Evolutionary conservation across 2,113 vertebrate species (phyloP).

Genomic region (Formicarius rufipectus): DNA sequence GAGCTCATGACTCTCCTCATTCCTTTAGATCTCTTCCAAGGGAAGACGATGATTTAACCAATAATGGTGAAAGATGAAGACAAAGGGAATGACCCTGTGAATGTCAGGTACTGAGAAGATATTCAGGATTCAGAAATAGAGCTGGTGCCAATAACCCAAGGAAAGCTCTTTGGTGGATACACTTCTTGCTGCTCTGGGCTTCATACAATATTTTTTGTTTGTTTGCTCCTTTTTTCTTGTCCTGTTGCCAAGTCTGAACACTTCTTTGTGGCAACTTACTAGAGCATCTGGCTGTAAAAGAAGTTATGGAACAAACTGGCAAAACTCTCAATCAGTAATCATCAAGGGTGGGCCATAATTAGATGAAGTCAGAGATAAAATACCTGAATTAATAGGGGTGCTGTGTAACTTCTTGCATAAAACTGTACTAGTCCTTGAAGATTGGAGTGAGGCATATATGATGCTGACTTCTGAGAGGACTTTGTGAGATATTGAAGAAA

Average conservation of each 20-base stretch:
- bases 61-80: not conserved
- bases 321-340: not conserved
- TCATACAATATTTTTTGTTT: not conserved
- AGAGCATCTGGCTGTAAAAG: not conserved
- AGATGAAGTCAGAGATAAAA: not conserved
- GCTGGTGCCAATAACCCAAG: not conserved
- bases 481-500: not conserved
- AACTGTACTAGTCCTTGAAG: not conserved
- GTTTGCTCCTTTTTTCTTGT: not conserved
- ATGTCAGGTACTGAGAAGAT: not conserved
- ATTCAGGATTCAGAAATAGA: not conserved
- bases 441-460: not conserved
- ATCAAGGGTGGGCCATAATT: not conserved
- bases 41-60: not conserved
- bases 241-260: not conserved
- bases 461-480: not conserved
- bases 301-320: not conserved
- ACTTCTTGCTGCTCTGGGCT: not conserved
- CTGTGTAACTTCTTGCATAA: not conserved
- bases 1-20: fast-evolving
- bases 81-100: not conserved
- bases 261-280: not conserved
- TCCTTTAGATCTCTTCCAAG: not conserved
- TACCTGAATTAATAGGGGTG: not conserved
- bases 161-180: not conserved